Evolutionary conservation across 2,797 vertebrate species (phyloP), one percentile per base, ranked within the genome.

Genomic region (Erpetoichthys calabaricus): DNA sequence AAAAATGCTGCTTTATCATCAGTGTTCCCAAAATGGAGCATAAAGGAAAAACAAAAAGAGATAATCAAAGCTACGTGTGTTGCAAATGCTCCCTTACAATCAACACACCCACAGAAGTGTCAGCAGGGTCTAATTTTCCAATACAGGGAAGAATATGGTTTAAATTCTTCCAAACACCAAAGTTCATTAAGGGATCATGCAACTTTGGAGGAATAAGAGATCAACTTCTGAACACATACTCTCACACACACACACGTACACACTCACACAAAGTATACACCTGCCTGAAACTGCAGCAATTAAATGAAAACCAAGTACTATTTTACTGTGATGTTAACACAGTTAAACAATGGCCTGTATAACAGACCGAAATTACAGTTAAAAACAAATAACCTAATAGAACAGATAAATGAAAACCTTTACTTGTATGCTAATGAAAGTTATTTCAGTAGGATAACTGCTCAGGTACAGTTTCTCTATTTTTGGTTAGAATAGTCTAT

Each of bases 211-310:
- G 72, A 75, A 76, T 66, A 56, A n/a, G 7, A 49, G n/a, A n/a
- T 50, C 53, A 56, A 45, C 42, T 52, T 47, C 46, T 55, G 57
- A 45, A 58, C 59, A 63, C 25, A 25, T 25, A 25, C 25, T 25
- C 25, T 25, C 25, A 62, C 5, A 50, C 45, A 45, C 44, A 77
- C 75, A 78, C 64, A 79, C 43, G n/a, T 49, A 49, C 5, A 44
- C 46, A 52, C 9, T 25, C 55, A 54, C 8, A 59, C 56, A 63
- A 69, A 74, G 69, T 73, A 86, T 87, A 75, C 79, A 83, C 86
- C 89, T 88, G 86, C 88, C 83, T 86, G 77, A 81, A 88, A 47
- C 79, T 87, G 89, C 88, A 88, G 78, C 85, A 80, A 85, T 82
- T 87, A 84, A 82, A 85, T 77, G 85, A 86, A 85, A 87, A 84